Percentiles rank a stretch among this genome's conserved stretches.
Evolutionary conservation across 2,888 invertebrate genomes (phyloP).

Genomic region (Odontothrips loti): DNA sequence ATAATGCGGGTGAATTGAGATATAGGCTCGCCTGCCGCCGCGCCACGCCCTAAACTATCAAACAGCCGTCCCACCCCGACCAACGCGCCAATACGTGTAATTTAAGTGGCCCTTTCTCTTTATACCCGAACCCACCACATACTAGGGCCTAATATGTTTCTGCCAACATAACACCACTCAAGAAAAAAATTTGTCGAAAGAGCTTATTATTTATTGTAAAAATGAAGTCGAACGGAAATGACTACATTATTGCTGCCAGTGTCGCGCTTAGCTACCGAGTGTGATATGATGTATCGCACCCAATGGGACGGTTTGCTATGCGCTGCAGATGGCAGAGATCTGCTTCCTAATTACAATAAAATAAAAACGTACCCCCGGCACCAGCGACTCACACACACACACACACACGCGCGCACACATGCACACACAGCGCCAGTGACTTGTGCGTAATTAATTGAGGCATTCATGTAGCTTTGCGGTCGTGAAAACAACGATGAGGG

Average conservation of each 20-base stretch:
- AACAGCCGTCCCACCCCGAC: neutral
- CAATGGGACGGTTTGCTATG: neutral
- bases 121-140: no score
- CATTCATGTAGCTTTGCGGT: conserved; percentile 6
- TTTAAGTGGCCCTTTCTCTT: no score
- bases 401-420: neutral
- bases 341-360: conserved; percentile 19
- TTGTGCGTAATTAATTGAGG: conserved; percentile 18
- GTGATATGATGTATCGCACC: neutral
- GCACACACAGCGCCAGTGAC: neutral
- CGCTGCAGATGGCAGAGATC: neutral
- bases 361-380: neutral
- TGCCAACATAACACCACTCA: neutral
- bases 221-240: no score
- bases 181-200: neutral
- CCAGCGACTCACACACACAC: neutral
- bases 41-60: neutral
- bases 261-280: neutral
- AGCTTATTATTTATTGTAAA: neutral
- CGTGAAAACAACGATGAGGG: neutral
- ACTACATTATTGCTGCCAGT: no score
- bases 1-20: conserved; percentile 4
- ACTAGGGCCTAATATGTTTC: no score
- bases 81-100: no score
- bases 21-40: neutral